Evolutionary conservation across 2,113 vertebrate species (phyloP).

Genomic region (Bos taurus): DNA sequence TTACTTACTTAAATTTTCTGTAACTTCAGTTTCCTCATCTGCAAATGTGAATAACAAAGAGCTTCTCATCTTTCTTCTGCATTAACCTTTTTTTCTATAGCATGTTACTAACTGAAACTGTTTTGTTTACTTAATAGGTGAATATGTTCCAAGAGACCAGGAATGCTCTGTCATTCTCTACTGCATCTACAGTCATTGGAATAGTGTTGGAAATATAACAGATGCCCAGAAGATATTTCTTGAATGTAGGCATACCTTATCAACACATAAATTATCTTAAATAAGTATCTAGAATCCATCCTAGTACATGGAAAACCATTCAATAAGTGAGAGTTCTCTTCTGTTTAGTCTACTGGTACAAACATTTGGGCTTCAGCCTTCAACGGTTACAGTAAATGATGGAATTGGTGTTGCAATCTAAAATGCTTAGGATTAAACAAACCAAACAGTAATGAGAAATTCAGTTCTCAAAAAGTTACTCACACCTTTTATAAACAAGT

Average conservation of each 20-base stretch:
- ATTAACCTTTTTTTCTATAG: neutral
- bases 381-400: neutral
- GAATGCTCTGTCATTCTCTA: neutral
- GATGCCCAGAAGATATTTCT: neutral
- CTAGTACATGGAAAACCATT: neutral
- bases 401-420: neutral
- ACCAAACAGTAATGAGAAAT: neutral
- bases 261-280: neutral
- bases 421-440: neutral
- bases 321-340: neutral
- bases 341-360: neutral
- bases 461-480: conserved; percentile 74
- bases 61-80: neutral
- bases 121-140: neutral
- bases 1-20: neutral
- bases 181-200: neutral
- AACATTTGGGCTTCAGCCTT: neutral
- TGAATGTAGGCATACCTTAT: neutral
- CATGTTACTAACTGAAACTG: neutral
- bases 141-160: neutral
- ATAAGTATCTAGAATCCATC: neutral
- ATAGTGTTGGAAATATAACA: neutral
- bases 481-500: conserved; percentile 97
- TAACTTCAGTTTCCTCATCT: neutral
- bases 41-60: neutral